Evolutionary conservation across 2,797 vertebrate species (phyloP), one percentile per base, ranked within the genome.

Genomic region (Capromys pilorides): DNA sequence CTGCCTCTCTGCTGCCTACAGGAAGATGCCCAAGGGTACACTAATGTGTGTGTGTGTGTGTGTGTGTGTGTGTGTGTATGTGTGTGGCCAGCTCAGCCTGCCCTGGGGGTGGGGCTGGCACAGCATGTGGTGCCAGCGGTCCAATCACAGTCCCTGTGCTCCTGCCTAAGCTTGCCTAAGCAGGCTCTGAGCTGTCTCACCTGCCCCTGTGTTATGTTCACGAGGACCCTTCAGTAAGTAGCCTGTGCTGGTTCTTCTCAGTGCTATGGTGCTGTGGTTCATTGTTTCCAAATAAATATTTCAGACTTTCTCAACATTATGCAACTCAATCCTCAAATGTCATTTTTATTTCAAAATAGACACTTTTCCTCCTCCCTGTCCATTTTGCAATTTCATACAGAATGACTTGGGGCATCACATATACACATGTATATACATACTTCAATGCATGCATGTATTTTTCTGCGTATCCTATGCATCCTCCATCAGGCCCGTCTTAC

Each of bases 221-320:
- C 31, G 59, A 90, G 51, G 28, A 2, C 8, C 41, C 10, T 75
- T 64, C 87, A 57, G 45, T 88, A 81, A 24, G 28, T 19, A n/a
- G 49, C 51, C 7, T 6, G 26, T 69, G 19, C 67, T n/a, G n/a
- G n/a, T n/a, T 62, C 8, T 18, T 49, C 28, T 57, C 33, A 59
- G 51, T 3, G 7, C 71, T 24, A 28, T 22, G 22, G 5, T 51
- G 24, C 5, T 75, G 5, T 31, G 36, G 3, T 11, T 86, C 10
- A 61, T 92, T 13, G 49, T 24, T 69, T 91, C 33, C 69, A 78
- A 93, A 78, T 80, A 91, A 87, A 66, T 51, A 73, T 57, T 49
- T 80, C 66, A 2, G 6, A 22, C 14, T 80, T 13, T 28, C 8
- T 84, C 61, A 54, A 77, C 85, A 73, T 26, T 36, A 51, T 59